Conservation (phyloP, 2,113 vertebrate species). For the Cavia aperea region DNA sequence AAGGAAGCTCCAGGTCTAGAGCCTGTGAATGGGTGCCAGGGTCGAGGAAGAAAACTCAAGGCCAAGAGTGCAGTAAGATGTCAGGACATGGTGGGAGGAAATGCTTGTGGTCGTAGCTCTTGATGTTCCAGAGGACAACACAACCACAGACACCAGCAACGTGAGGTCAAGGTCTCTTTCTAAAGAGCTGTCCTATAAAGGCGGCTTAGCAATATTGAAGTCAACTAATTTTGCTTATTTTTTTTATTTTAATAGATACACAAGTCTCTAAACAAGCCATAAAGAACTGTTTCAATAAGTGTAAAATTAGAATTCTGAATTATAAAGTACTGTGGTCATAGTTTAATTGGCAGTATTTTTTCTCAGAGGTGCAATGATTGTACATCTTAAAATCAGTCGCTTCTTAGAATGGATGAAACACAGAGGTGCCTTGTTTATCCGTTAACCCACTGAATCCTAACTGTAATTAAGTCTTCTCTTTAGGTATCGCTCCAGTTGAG, state of each 20-base stretch:
- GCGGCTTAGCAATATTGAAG: background rate
- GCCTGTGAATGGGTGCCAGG: background rate
- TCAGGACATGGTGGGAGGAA: background rate
- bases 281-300: conserved; percentile 26
- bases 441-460: conserved; percentile 49
- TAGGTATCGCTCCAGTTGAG: conserved; percentile 28
- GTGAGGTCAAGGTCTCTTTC: background rate
- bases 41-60: background rate
- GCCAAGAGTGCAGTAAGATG: no score
- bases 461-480: conserved; percentile 60
- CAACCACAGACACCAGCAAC: background rate
- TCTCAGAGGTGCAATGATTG: background rate
- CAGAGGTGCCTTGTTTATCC: background rate
- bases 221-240: background rate
- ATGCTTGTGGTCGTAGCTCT: background rate
- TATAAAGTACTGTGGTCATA: conserved; percentile 19
- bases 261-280: background rate
- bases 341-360: conserved; percentile 32
- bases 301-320: conserved; percentile 24
- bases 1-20: background rate
- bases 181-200: background rate
- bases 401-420: background rate
- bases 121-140: background rate
- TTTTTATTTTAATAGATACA: conserved; percentile 31
- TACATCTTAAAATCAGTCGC: conserved; percentile 17